Evolutionary conservation across 2,113 vertebrate species (phyloP).

Genomic region (Myocastor coypus): DNA sequence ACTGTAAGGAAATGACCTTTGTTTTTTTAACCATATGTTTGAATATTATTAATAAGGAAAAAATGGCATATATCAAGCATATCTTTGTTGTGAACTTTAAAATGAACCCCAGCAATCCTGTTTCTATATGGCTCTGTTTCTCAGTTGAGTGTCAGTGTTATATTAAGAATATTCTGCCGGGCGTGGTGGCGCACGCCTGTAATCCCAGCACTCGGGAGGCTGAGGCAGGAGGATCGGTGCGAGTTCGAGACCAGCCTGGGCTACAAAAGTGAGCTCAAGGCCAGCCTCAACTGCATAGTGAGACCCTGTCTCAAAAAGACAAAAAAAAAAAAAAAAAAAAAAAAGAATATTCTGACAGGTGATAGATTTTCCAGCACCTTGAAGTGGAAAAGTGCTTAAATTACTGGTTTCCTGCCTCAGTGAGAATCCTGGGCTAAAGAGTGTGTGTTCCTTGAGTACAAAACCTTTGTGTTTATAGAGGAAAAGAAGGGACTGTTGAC

Average conservation of each 20-base stretch:
- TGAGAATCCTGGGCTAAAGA: background rate
- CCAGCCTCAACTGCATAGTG: too few species aligned
- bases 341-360: background rate
- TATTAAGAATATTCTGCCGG: too few species aligned
- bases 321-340: too few species aligned
- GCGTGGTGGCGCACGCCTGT: too few species aligned
- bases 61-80: background rate
- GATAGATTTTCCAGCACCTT: background rate
- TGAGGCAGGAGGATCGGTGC: too few species aligned
- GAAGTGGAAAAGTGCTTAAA: background rate
- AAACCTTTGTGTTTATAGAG: conserved; percentile 21
- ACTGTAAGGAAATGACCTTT: background rate
- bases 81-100: background rate
- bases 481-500: background rate
- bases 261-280: too few species aligned
- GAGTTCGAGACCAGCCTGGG: too few species aligned
- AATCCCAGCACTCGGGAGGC: too few species aligned
- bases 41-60: background rate
- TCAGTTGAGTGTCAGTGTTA: background rate
- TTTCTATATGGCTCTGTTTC: background rate
- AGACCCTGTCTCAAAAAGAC: too few species aligned
- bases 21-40: background rate
- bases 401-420: background rate
- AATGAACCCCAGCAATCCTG: background rate
- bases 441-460: background rate